Evolutionary conservation across 2,888 invertebrate species (phyloP).

Genomic region (Stenchaetothrips biformis): DNA sequence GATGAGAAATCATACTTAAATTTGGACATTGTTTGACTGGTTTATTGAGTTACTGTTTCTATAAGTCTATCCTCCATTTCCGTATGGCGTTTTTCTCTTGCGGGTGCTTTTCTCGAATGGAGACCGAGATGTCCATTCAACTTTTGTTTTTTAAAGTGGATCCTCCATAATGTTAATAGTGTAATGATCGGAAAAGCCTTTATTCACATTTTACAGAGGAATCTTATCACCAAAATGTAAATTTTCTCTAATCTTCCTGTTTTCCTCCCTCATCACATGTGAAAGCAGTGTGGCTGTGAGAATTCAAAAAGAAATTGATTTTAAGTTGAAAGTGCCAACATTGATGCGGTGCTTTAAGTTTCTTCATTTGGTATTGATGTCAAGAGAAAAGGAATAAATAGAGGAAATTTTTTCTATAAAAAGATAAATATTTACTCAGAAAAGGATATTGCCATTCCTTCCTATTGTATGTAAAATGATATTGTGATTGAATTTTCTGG

Average conservation of each 20-base stretch:
- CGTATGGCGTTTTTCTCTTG: too few species aligned
- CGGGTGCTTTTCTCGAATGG: too few species aligned
- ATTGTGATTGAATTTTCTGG: background rate
- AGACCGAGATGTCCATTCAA: too few species aligned
- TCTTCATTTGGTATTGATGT: background rate
- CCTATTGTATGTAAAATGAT: background rate
- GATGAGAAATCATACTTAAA: too few species aligned
- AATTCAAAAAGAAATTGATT: background rate
- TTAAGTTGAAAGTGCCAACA: background rate
- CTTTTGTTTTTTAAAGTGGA: too few species aligned
- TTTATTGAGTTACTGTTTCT: too few species aligned
- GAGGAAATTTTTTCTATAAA: too few species aligned
- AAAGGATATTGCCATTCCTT: background rate
- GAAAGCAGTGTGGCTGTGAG: constrained; percentile 9
- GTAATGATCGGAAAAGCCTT: background rate
- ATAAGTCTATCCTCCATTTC: too few species aligned
- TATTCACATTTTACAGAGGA: background rate
- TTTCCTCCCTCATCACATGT: background rate
- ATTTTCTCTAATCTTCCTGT: constrained; percentile 9
- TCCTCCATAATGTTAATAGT: background rate
- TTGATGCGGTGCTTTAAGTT: background rate
- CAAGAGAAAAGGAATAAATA: background rate
- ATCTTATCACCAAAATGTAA: background rate
- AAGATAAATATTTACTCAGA: too few species aligned
- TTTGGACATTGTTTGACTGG: too few species aligned